Evolutionary conservation across 2,797 vertebrate genomes (phyloP).

Genomic region (Melanotaenia nigrans): DNA sequence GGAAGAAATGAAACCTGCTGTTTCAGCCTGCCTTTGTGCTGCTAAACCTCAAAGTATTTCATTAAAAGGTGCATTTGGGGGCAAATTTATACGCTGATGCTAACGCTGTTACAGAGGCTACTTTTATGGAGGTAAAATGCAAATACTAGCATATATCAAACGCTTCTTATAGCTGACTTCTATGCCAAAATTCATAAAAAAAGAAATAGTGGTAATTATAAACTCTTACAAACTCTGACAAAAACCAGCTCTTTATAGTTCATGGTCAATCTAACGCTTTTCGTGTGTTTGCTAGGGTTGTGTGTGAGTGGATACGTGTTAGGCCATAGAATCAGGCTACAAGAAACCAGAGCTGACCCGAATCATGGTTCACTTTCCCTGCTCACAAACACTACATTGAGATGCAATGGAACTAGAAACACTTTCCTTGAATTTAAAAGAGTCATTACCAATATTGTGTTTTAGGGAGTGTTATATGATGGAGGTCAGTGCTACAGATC

Average conservation of each 20-base stretch:
- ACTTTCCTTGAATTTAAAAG: conserved; percentile 54
- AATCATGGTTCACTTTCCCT: conserved; percentile 72
- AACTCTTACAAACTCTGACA: background rate
- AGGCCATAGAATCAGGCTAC: conserved; percentile 61
- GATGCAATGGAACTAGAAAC: conserved; percentile 45
- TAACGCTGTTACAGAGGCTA: background rate
- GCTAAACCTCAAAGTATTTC: conserved; percentile 7
- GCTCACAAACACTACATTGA: conserved; percentile 45
- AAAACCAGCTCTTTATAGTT: background rate
- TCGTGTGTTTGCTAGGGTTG: background rate
- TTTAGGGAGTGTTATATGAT: conserved; percentile 28
- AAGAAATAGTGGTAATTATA: background rate
- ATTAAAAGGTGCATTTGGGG: background rate
- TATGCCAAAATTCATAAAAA: background rate
- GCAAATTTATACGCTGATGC: background rate
- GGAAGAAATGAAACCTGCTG: conserved; percentile 7
- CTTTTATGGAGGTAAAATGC: conserved; percentile 8
- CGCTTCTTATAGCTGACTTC: background rate
- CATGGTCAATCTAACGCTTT: background rate
- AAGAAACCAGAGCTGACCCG: conserved; percentile 67
- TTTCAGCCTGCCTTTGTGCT: background rate
- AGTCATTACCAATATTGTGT: conserved; percentile 46
- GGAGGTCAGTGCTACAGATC: background rate
- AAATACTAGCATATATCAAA: background rate
- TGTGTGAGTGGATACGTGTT: conserved; percentile 19